A percentile compares a stretch with the other conserved stretches of the same genome.
These are phyloP conservation scores for Mergus octosetaceus DNA, from an alignment of 2,797 vertebrate genomes.

Conservation along the genomic window DNA sequence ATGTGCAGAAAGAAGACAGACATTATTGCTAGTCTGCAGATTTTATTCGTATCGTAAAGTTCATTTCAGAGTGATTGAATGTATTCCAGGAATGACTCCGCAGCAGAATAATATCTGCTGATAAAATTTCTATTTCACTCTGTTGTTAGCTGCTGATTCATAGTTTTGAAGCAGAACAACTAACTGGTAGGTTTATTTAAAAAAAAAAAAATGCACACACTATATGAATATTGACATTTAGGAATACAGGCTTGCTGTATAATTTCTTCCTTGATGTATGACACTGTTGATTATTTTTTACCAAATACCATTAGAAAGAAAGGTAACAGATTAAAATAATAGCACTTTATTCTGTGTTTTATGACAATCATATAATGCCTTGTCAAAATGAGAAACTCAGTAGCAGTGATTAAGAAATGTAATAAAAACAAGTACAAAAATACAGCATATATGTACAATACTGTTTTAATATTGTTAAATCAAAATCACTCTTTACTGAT, in stretches of 20 bases:
- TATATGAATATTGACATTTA: neutral
- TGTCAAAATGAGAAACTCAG: neutral
- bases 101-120: neutral
- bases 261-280: neutral
- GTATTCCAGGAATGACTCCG: neutral
- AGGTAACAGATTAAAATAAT: neutral
- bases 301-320: neutral
- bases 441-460: neutral
- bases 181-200: neutral
- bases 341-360: neutral
- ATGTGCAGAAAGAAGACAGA: neutral
- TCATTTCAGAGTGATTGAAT: slow-evolving; percentile 21
- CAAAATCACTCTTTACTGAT: neutral
- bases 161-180: neutral
- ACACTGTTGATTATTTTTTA: neutral
- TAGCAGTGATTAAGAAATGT: neutral
- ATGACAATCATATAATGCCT: neutral
- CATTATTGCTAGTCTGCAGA: neutral
- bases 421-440: neutral
- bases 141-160: neutral
- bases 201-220: neutral
- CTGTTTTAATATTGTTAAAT: neutral
- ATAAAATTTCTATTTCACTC: neutral
- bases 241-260: neutral
- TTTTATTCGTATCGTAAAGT: neutral